phyloP scores from a whole-genome alignment of 2,888 invertebrate species.

The Elgonia sp. region DNA sequence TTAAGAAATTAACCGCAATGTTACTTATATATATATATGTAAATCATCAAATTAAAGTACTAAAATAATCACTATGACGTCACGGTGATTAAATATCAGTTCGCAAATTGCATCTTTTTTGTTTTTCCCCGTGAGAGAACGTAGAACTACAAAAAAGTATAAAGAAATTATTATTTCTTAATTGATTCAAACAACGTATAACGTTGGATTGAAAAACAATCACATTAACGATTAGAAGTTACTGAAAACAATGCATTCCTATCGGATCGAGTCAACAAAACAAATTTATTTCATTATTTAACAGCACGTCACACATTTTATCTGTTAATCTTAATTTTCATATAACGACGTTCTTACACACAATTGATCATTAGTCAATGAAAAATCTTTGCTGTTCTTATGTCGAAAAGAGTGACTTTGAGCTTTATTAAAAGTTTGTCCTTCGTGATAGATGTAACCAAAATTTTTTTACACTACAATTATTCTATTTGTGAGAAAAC shows the following conservation, averaged over 20 bases:
- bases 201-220: background rate
- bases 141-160: background rate
- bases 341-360: constrained; percentile 40
- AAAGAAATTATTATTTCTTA: background rate
- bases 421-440: no score
- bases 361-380: constrained; percentile 31
- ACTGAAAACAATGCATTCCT: constrained; percentile 42
- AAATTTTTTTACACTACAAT: no score
- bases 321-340: constrained; percentile 38
- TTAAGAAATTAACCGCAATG: no score
- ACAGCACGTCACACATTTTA: constrained; percentile 21
- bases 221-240: constrained; percentile 15
- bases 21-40: no score
- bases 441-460: no score
- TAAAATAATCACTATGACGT: no score
- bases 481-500: no score
- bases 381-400: background rate
- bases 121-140: background rate
- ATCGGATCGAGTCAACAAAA: constrained; percentile 38
- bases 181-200: background rate
- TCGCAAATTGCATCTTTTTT: no score
- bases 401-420: no score
- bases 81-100: no score
- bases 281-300: constrained; percentile 38
- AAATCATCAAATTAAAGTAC: no score